Percentiles rank a stretch among this genome's conserved stretches.
phyloP scores from a whole-genome alignment of 2,797 vertebrate genomes.

The Labroides dimidiatus region DNA sequence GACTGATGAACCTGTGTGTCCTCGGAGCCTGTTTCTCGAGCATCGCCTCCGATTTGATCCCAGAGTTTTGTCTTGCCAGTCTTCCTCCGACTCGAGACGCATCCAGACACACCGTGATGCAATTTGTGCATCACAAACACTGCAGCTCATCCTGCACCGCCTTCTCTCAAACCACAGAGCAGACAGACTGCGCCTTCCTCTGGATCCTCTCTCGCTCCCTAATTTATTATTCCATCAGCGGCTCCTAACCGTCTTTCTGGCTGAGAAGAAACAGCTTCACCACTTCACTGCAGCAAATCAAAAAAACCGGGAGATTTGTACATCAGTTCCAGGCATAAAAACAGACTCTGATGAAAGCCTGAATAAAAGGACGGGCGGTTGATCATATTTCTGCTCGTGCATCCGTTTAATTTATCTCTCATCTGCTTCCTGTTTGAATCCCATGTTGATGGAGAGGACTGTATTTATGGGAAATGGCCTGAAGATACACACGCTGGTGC shows the following conservation, averaged over 20 bases:
- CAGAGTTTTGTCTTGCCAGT: slow-evolving; percentile 5
- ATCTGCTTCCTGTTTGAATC: background rate
- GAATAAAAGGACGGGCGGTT: slow-evolving; percentile 7
- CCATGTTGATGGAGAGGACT: background rate
- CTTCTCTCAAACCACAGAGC: slow-evolving; percentile 25
- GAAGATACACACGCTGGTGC: no score
- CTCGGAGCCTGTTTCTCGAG: background rate
- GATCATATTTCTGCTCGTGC: slow-evolving; percentile 1
- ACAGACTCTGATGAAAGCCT: slow-evolving; percentile 5
- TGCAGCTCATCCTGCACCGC: background rate
- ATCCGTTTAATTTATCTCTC: slow-evolving; percentile 12
- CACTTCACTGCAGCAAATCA: slow-evolving; percentile 48
- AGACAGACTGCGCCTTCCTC: slow-evolving; percentile 34
- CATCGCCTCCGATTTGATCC: slow-evolving; percentile 25
- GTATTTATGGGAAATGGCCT: background rate
- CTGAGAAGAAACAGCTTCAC: slow-evolving; percentile 35
- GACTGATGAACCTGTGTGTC: background rate
- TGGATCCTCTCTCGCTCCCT: slow-evolving; percentile 6
- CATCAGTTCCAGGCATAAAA: slow-evolving; percentile 35
- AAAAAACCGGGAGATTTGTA: slow-evolving; percentile 39
- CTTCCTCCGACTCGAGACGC: slow-evolving; percentile 10
- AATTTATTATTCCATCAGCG: slow-evolving; percentile 63
- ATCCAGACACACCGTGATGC: slow-evolving; percentile 13
- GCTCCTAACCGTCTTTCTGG: slow-evolving; percentile 35
- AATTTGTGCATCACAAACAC: slow-evolving; percentile 29